Base-by-base conservation (phyloP, 2,888 invertebrate genomes). In the Diaphora mendica region DNA sequence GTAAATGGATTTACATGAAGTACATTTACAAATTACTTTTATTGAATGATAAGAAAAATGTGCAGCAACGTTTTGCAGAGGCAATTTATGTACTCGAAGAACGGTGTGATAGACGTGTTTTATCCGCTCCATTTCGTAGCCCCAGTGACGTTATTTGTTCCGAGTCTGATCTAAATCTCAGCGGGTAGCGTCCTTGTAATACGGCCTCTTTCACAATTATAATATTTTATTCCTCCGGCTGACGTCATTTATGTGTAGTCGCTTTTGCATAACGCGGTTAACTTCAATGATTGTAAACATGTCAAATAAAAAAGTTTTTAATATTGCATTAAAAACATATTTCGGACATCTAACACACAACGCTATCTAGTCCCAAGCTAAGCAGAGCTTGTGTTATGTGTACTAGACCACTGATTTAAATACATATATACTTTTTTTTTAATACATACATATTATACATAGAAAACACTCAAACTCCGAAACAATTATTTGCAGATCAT, bases 41-140 rank as follows among this genome's bases (percentile, higher is more conserved):
- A 65, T 72, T 79, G 66, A 82, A 74, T 77, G 75, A 77, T 48
- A 59, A 35, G 30, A 70, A 72, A 82, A 74, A 64, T 65, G 26
- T 65, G 79, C 79, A 70, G 79, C 72, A 82, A 71, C 77, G 75
- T 82, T 76, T 75, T 79, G 73, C 71, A 68, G 72, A 71, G 83
- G 76, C 83, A 82, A 82, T 82, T 82, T 82, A 77, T 76, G 78
- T 74, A 74, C 79, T 83, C 77, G 74, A 78, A 73, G 79, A 80
- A 76, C 76, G 75, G 77, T 79, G 82, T 81, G 83, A 82, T 83
- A 78, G 80, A 80, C 83, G 76, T 73, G 71, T 83, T 81, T 80
- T 81, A 83, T 83, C 75, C 82, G 79, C 82, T 83, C 79, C 83
- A 83, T 83, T 83, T 83, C 81, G 64, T 78, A 74, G 79, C 79